Evolutionary conservation across 2,113 vertebrate species (phyloP).

Genomic region (Antechinus stuartii): DNA sequence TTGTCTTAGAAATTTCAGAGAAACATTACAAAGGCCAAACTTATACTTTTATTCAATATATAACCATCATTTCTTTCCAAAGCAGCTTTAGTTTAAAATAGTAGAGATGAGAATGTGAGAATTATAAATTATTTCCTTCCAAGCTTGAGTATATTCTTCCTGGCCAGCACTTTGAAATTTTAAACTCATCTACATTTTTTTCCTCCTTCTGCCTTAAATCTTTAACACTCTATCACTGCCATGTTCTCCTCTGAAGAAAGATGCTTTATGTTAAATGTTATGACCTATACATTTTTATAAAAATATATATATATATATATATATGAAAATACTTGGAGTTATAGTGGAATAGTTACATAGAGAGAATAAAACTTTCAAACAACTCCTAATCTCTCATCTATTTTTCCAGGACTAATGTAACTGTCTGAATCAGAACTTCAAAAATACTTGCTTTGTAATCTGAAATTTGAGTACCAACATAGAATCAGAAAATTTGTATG

Average conservation of each 20-base stretch:
- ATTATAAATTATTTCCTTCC: neutral
- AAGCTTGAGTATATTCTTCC: neutral
- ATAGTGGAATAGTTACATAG: neutral
- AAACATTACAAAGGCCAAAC: neutral
- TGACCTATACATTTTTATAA: neutral
- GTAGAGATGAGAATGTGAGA: neutral
- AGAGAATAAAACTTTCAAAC: neutral
- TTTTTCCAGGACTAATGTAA: neutral
- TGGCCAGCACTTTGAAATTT: neutral
- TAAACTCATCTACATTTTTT: neutral
- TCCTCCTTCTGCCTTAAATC: neutral
- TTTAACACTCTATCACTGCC: neutral
- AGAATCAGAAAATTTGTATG: neutral
- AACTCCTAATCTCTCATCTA: neutral
- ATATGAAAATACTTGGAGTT: neutral
- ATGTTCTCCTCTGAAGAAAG: neutral
- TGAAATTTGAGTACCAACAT: neutral
- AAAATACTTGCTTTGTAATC: neutral
- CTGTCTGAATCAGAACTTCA: neutral
- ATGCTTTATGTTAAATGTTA: neutral
- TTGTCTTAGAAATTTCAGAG: slow-evolving; percentile 2
- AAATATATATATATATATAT: neutral
- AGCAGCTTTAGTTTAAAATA: neutral
- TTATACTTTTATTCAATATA: neutral
- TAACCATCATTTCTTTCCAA: neutral